Base-by-base conservation (phyloP, 2,113 vertebrate genomes). In the Cynocephalus volans region DNA sequence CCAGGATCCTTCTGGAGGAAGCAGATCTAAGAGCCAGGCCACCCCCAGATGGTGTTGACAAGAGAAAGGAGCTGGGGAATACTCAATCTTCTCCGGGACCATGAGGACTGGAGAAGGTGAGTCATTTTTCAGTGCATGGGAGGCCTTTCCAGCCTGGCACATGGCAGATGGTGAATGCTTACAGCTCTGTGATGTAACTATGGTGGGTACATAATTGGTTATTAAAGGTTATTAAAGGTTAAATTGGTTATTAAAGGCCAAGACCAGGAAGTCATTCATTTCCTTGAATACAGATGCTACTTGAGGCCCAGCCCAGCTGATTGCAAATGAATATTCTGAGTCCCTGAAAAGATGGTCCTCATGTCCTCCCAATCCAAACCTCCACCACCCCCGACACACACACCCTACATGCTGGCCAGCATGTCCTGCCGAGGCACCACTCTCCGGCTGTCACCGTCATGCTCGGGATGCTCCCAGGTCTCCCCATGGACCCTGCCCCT, bases 61-160 rank as follows among this genome's bases (percentile, higher is more conserved):
- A 36, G 76, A 77, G n/a, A 10, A 56, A 76, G 45, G 41, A 62
- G 1, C 33, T 80, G 19, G 58, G 45, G 18, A 10, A 15, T 69
- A 60, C 8, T 21, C 3, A 2, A 1, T 60, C 62, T 15, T 62
- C 48, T 62, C 3, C 3, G 31, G 76, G 69, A 45, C 19, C 28
- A 0, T 0, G 14, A 31, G 12, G 45, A 52, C 26, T 0, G 6
- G 14, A 18, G 9, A 11, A 2, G 1, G 58, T 50, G 81, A 69
- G 26, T 69, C 80, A 52, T 56, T 52, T 33, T 52, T 60, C 81
- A 60, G 65, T 0, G 28, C 10, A n/a, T 13, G n/a, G 58, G 45
- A 21, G 8, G 13, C 56, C 86, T 28, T 60, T 67, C 21, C 48
- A 79, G 6, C 54, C 41, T 19, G 80, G 69, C 52, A 19, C 26